Percentiles rank a stretch among this genome's conserved stretches.
Conservation (phyloP, 2,113 vertebrate species). For the Tor tambroides region DNA sequence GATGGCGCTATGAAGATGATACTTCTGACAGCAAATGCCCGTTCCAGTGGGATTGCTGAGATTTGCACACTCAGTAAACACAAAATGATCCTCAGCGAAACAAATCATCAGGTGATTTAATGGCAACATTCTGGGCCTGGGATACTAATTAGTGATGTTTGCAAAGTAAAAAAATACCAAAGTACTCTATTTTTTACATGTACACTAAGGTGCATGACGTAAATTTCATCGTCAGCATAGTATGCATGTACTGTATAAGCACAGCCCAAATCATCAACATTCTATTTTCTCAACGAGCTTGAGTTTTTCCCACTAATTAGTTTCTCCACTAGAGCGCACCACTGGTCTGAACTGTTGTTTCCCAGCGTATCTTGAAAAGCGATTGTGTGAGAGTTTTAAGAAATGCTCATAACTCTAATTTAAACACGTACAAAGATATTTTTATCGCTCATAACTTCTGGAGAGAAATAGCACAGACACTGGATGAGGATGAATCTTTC, state of each 20-base stretch:
- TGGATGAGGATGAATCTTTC: not conserved
- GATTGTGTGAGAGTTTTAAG: too few species aligned
- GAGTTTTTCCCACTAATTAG: too few species aligned
- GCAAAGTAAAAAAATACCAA: not conserved
- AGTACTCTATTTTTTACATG: not conserved
- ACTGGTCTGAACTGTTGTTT: too few species aligned
- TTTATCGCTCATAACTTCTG: not conserved
- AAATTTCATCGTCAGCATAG: not conserved
- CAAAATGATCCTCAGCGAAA: not conserved
- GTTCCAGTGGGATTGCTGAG: not conserved
- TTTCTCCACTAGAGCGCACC: too few species aligned
- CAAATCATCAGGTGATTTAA: not conserved
- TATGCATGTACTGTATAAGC: too few species aligned
- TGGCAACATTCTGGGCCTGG: not conserved
- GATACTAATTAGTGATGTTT: not conserved
- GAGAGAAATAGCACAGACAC: not conserved
- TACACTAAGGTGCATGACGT: not conserved
- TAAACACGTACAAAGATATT: not conserved
- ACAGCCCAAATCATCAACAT: too few species aligned
- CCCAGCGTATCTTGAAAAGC: too few species aligned
- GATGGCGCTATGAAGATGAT: not conserved
- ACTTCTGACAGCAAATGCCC: not conserved
- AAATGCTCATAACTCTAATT: not conserved
- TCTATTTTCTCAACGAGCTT: too few species aligned
- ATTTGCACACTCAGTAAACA: not conserved